Conservation (phyloP, 2,113 vertebrate species). For the Vanacampus margaritifer region DNA sequence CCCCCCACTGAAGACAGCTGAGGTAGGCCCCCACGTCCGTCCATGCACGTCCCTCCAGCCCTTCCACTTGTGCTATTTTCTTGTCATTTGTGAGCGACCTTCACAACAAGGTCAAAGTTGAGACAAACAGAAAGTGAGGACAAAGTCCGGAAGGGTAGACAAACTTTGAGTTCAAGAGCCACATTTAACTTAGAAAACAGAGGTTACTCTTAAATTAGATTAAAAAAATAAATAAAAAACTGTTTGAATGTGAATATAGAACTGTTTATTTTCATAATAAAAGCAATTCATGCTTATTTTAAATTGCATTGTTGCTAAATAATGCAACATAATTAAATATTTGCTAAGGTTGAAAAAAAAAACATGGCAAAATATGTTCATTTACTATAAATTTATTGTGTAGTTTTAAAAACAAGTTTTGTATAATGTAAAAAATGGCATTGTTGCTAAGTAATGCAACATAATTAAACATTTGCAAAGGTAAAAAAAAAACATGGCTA, state of each 20-base stretch:
- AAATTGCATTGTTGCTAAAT: not conserved
- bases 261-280: too few relatives aligned
- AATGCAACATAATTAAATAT: not conserved
- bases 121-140: constrained; percentile 14
- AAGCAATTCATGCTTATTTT: not conserved
- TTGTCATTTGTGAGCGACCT: constrained; percentile 1
- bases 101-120: constrained; percentile 32
- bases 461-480: not conserved
- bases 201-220: not conserved
- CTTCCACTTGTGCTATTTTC: not conserved
- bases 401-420: too few relatives aligned
- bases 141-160: constrained; percentile 27
- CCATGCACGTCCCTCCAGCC: not conserved
- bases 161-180: not conserved
- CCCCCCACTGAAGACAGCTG: constrained; percentile 9
- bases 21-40: constrained; percentile 30
- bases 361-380: too few relatives aligned
- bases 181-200: not conserved
- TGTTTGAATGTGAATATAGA: not conserved
- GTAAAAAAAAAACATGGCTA: too few relatives aligned
- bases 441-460: not conserved
- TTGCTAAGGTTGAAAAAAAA: not conserved
- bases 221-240: not conserved
- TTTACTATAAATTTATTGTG: too few relatives aligned
- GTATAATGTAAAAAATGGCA: too few relatives aligned